Conservation (phyloP, 2,888 invertebrate genomes). For the Acrocyrtus sp. region DNA sequence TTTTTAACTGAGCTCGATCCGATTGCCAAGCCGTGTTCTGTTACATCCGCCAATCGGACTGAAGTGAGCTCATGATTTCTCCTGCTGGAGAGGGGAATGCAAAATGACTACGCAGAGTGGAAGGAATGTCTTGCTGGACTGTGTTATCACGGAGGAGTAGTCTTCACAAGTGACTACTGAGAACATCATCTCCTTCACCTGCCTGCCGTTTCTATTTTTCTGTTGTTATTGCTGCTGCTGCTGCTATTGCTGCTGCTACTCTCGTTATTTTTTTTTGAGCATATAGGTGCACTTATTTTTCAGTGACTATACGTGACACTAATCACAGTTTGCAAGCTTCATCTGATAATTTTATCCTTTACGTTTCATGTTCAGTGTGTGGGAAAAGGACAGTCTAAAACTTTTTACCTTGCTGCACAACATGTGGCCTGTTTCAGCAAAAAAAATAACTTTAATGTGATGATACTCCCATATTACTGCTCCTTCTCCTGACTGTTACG, state of each 20-base stretch:
- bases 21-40: neutral
- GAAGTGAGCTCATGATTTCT: neutral
- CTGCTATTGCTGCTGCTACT: slow-evolving; percentile 8
- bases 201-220: slow-evolving; percentile 29
- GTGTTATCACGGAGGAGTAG: slow-evolving; percentile 49
- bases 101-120: too few species aligned
- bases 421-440: neutral
- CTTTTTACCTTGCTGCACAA: neutral
- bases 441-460: too few species aligned
- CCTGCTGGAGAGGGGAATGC: slow-evolving; percentile 2
- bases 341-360: neutral
- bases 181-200: slow-evolving; percentile 36
- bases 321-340: neutral
- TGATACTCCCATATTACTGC: too few species aligned
- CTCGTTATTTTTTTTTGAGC: slow-evolving; percentile 19
- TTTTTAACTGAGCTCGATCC: neutral
- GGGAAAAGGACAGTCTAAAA: neutral
- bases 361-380: neutral
- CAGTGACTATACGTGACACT: neutral
- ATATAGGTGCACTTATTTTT: too few species aligned
- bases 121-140: slow-evolving; percentile 23
- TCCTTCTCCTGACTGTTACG: too few species aligned
- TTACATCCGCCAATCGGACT: neutral
- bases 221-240: slow-evolving; percentile 32
- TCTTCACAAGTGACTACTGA: slow-evolving; percentile 43